phyloP scores from a whole-genome alignment of 2,888 invertebrate species.

The Cryptocheilus praepositus region DNA sequence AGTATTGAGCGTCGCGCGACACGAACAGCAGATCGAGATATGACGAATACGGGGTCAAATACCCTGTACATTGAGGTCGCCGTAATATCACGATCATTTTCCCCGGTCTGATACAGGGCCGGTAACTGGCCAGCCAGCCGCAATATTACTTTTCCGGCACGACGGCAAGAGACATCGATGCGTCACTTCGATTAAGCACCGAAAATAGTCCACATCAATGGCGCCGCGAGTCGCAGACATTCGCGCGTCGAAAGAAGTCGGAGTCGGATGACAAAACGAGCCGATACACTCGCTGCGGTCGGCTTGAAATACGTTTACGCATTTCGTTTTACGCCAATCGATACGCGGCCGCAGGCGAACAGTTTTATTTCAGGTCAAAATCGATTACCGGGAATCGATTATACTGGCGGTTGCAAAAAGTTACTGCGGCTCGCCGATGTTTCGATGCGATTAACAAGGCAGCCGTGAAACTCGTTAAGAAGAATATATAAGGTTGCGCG shows the following conservation, averaged over 20 bases:
- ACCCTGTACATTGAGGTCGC: constrained; percentile 4
- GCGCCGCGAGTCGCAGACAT: too few species aligned
- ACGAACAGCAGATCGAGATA: constrained; percentile 1
- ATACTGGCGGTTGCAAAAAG: neutral
- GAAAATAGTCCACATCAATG: too few species aligned
- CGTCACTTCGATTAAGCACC: too few species aligned
- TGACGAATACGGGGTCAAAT: constrained; percentile 1
- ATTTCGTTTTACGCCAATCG: constrained; percentile 7
- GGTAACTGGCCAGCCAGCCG: too few species aligned
- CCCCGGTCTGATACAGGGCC: neutral
- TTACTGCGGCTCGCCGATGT: neutral
- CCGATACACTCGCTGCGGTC: too few species aligned
- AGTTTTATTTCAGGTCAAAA: constrained; percentile 31
- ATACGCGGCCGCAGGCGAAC: constrained; percentile 10
- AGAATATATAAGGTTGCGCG: too few species aligned
- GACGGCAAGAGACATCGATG: too few species aligned
- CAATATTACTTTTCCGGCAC: too few species aligned
- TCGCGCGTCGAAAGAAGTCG: too few species aligned
- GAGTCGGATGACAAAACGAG: too few species aligned
- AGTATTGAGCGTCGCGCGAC: constrained; percentile 3
- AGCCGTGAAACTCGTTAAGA: too few species aligned
- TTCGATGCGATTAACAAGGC: neutral
- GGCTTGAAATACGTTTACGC: too few species aligned
- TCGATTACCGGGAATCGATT: constrained; percentile 21
- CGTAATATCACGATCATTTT: constrained; percentile 1